phyloP scores from a whole-genome alignment of 2,113 vertebrate genomes.

The Alexandromys fortis region DNA sequence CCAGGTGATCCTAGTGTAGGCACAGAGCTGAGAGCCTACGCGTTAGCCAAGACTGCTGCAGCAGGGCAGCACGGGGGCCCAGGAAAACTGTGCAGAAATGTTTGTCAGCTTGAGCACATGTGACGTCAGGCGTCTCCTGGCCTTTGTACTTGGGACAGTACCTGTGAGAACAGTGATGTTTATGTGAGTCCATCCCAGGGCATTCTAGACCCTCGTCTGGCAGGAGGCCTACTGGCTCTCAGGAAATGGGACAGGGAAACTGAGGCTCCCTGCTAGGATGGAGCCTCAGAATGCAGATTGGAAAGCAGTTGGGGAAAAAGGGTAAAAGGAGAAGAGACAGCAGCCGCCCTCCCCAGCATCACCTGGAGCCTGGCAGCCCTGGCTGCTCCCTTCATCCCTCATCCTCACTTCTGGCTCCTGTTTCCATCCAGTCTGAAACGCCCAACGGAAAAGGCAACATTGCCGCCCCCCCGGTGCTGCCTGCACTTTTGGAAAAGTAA shows the following conservation, averaged over 20 bases:
- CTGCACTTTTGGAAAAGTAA: conserved; percentile 89
- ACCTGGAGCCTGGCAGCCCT: neutral
- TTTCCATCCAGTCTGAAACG: conserved; percentile 90
- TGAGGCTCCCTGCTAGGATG: neutral
- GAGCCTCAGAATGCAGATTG: neutral
- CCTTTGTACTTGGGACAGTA: neutral
- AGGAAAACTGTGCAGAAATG: neutral
- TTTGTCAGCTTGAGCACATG: neutral
- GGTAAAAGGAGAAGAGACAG: neutral
- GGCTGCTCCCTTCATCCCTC: neutral
- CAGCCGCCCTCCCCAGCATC: no score
- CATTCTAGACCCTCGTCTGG: neutral
- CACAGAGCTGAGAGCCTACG: neutral
- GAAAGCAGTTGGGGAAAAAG: neutral
- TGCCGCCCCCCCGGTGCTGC: conserved; percentile 85
- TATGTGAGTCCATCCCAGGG: neutral
- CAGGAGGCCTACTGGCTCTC: neutral
- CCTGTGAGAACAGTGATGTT: neutral
- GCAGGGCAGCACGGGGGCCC: neutral
- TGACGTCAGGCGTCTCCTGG: neutral
- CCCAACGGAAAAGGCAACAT: conserved; percentile 86
- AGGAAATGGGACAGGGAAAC: neutral
- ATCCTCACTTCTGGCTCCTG: conserved; percentile 64
- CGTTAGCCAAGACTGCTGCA: neutral
- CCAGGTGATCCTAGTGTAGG: neutral